Conservation (phyloP, 1,140 invertebrate genomes). For the Scylla paramamosain region DNA sequence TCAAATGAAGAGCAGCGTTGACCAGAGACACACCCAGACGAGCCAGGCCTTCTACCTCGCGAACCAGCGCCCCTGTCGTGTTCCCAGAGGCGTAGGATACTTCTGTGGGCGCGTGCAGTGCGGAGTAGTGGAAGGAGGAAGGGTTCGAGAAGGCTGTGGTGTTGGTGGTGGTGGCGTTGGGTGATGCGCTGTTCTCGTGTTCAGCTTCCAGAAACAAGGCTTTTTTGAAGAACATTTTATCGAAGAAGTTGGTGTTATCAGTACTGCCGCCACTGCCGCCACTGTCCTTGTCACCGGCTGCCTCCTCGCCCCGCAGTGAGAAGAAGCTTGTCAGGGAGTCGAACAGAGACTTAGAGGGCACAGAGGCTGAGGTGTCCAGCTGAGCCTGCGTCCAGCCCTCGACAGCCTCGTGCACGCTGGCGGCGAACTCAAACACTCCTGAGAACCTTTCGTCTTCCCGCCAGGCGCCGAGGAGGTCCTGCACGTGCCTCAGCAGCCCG, state of each 20-base stretch:
- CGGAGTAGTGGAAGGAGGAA: background rate
- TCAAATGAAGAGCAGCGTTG: background rate
- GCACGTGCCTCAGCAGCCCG: slow-evolving; percentile 2
- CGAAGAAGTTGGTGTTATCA: background rate
- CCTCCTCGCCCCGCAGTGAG: background rate
- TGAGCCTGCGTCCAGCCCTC: slow-evolving; percentile 54
- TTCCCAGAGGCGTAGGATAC: background rate
- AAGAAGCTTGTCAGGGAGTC: background rate
- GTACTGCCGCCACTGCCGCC: background rate
- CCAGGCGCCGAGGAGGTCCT: background rate
- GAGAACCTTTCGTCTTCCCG: slow-evolving; percentile 61
- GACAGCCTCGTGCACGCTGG: slow-evolving; percentile 51
- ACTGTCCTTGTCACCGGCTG: background rate
- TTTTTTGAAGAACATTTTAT: background rate
- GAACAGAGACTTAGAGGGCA: background rate
- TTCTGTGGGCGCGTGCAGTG: background rate
- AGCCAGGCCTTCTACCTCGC: slow-evolving; percentile 42
- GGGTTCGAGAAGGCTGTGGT: too few relatives aligned
- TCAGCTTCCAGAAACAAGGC: background rate
- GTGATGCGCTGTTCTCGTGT: background rate
- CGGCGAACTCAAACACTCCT: slow-evolving; percentile 8
- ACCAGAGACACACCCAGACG: slow-evolving; percentile 38
- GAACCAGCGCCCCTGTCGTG: background rate
- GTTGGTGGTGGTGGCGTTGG: background rate
- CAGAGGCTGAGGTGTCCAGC: background rate